Evolutionary conservation across 2,888 invertebrate genomes (phyloP).

Genomic region (Agrilus mali): DNA sequence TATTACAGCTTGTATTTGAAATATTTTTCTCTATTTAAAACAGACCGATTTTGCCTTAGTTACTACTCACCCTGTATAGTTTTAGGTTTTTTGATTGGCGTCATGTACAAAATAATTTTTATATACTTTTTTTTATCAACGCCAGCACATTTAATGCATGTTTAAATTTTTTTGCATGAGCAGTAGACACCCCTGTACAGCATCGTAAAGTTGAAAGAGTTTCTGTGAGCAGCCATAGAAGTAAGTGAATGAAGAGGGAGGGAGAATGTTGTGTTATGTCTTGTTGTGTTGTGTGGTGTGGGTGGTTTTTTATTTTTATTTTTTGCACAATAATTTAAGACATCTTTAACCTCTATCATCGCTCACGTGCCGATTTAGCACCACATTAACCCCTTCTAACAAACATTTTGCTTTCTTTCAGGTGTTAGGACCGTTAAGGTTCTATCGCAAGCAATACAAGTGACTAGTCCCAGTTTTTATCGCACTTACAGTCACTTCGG

Average conservation of each 20-base stretch:
- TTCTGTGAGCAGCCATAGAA: constrained; percentile 12
- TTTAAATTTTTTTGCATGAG: constrained; percentile 9
- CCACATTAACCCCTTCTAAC: constrained; percentile 4
- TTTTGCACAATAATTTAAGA: background rate
- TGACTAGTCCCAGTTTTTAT: constrained; percentile 16
- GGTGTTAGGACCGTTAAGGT: constrained; percentile 10
- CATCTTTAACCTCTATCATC: no score
- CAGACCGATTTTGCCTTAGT: no score
- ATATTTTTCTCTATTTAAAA: no score
- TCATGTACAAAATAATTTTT: no score
- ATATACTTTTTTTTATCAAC: no score
- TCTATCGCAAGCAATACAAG: constrained; percentile 1
- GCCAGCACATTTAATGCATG: constrained; percentile 4
- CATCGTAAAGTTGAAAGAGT: constrained; percentile 12
- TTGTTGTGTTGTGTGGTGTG: background rate
- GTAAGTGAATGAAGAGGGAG: constrained; percentile 9
- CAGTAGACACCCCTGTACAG: constrained; percentile 8
- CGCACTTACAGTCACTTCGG: constrained; percentile 30
- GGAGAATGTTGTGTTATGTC: background rate
- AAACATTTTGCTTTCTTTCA: constrained; percentile 18
- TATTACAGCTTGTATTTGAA: no score
- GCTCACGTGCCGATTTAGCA: no score
- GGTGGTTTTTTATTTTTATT: constrained; percentile 2
- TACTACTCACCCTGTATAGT: no score
- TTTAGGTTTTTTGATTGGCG: no score